Percentiles rank a stretch among this genome's conserved stretches.
These are phyloP conservation scores for Distichodus sexfasciatus DNA, from an alignment of 2,797 vertebrate genomes.

Conservation along the genomic window DNA sequence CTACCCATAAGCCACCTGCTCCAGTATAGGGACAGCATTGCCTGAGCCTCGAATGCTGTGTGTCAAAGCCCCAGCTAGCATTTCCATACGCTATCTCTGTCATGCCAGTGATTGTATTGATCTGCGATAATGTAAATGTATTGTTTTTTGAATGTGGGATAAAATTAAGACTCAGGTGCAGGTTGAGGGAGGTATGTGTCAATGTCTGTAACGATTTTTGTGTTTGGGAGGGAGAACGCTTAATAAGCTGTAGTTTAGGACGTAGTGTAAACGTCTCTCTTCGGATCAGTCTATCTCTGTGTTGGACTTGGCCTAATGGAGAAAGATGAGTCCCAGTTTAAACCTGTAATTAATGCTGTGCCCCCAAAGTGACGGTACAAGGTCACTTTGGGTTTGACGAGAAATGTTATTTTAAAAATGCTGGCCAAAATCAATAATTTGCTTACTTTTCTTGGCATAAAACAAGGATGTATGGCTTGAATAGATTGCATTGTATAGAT, in stretches of 20 bases:
- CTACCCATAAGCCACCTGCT: background rate
- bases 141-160: conserved; percentile 69
- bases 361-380: conserved; percentile 60
- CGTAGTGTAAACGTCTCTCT: conserved; percentile 63
- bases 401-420: conserved; percentile 47
- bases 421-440: conserved; percentile 42
- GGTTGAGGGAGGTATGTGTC: conserved; percentile 70
- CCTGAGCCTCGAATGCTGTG: background rate
- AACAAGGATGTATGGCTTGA: conserved; percentile 2
- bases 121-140: conserved; percentile 73
- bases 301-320: conserved; percentile 63
- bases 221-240: conserved; percentile 62
- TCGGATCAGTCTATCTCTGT: conserved; percentile 64
- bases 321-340: conserved; percentile 68
- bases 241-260: conserved; percentile 69
- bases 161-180: conserved; percentile 75
- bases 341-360: conserved; percentile 68
- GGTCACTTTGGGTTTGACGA: conserved; percentile 53
- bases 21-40: background rate
- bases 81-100: background rate
- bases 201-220: conserved; percentile 70
- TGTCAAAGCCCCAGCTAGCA: background rate
- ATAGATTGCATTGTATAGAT: background rate
- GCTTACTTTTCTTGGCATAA: conserved; percentile 18
- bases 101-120: conserved; percentile 58